Percentiles rank a stretch among this genome's conserved stretches.
Evolutionary conservation across 1,140 invertebrate genomes (phyloP).

Genomic region (Oryctes rhinoceros): DNA sequence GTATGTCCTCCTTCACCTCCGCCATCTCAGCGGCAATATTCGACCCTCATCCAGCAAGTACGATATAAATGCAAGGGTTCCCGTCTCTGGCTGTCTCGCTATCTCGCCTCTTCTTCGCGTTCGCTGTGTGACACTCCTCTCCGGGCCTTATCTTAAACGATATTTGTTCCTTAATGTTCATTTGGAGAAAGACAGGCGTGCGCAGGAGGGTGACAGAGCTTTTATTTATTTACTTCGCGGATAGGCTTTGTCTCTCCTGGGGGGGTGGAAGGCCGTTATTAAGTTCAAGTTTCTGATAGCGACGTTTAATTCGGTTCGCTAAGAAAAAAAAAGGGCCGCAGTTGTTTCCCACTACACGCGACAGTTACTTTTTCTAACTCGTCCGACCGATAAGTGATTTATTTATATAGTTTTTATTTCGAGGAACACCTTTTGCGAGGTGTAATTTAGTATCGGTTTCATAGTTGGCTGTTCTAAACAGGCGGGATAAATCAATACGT

Average conservation of each 20-base stretch:
- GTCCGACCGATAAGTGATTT: conserved; percentile 18
- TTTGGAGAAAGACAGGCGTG: conserved; percentile 15
- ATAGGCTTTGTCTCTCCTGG: conserved; percentile 17
- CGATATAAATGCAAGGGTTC: conserved; percentile 6
- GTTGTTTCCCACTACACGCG: neutral
- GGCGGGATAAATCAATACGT: conserved; percentile 26
- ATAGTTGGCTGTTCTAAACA: neutral
- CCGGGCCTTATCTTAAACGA: conserved; percentile 22
- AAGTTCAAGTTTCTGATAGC: conserved; percentile 34
- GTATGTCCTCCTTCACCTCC: conserved; percentile 11
- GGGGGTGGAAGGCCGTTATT: neutral
- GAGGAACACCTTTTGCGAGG: neutral
- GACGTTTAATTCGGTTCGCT: neutral
- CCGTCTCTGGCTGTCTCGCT: neutral
- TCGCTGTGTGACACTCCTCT: neutral
- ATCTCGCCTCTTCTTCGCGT: neutral
- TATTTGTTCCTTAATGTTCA: conserved; percentile 37
- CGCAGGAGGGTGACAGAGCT: conserved; percentile 9
- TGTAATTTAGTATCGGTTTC: conserved; percentile 21
- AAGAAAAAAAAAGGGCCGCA: neutral
- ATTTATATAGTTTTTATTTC: conserved; percentile 26
- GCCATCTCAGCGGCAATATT: conserved; percentile 17
- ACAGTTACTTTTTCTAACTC: neutral
- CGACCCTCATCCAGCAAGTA: neutral
- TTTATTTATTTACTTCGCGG: conserved; percentile 34